Conservation (phyloP, 2,113 vertebrate genomes). For the Ibidorhyncha struthersii region DNA sequence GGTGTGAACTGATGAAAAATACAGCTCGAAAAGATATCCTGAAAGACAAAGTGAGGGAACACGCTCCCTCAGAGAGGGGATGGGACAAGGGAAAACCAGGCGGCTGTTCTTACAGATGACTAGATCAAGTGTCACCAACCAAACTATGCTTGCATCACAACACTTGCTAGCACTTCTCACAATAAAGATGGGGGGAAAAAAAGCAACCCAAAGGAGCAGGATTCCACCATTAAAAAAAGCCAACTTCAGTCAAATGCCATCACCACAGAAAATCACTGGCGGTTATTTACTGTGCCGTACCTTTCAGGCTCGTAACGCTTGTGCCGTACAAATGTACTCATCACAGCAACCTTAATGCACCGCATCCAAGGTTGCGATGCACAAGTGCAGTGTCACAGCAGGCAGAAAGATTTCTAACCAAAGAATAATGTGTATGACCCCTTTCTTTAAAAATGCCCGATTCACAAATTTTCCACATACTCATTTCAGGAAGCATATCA, state of each 20-base stretch:
- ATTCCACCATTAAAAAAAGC: background rate
- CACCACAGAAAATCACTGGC: background rate
- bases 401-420: background rate
- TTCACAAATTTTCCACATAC: background rate
- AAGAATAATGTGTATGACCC: background rate
- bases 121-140: background rate
- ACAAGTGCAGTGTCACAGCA: accelerated
- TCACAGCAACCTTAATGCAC: background rate
- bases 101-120: background rate
- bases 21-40: background rate
- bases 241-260: background rate
- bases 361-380: background rate
- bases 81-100: background rate
- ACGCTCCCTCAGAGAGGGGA: background rate
- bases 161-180: background rate
- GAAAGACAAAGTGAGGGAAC: background rate
- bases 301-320: background rate
- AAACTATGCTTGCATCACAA: background rate
- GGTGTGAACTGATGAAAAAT: background rate
- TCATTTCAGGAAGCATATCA: background rate
- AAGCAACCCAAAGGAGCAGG: background rate
- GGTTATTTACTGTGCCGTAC: background rate
- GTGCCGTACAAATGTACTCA: too few relatives aligned
- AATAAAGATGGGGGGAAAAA: background rate
- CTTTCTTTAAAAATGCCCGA: background rate